These are phyloP conservation scores for Apotomis capreana DNA, from an alignment of 2,888 invertebrate species.

Conservation along the genomic window DNA sequence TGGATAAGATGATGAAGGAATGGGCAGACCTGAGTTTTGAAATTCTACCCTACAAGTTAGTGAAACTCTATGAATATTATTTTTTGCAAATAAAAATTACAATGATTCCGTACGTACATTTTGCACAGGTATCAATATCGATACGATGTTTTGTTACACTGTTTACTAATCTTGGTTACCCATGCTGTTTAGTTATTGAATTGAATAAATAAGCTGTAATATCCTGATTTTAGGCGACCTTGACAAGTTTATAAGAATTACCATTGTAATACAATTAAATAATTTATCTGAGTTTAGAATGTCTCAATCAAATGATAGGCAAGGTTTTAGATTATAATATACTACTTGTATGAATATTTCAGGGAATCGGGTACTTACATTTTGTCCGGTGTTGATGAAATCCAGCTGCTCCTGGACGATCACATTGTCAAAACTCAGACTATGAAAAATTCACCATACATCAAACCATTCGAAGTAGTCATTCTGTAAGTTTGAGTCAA, in stretches of 20 bases:
- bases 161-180: too few species aligned
- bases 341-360: constrained; percentile 24
- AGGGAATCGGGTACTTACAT: constrained; percentile 96
- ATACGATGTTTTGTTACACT: too few species aligned
- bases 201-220: too few species aligned
- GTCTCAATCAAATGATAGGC: background rate
- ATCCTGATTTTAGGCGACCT: too few species aligned
- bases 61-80: constrained; percentile 27
- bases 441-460: constrained; percentile 98
- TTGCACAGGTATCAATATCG: too few species aligned
- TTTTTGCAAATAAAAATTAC: background rate
- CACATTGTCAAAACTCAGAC: constrained; percentile 98
- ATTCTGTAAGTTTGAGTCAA: constrained; percentile 84
- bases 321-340: background rate
- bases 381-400: constrained; percentile 95
- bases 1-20: constrained; percentile 95
- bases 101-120: too few species aligned
- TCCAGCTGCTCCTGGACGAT: constrained; percentile 96
- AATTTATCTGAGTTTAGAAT: too few species aligned
- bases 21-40: constrained; percentile 93
- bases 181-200: too few species aligned
- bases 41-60: constrained; percentile 87
- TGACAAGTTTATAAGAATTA: too few species aligned
- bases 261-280: too few species aligned
- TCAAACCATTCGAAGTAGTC: constrained; percentile 95